Conservation (phyloP, 2,797 vertebrate species). For the Macropodus opercularis region DNA sequence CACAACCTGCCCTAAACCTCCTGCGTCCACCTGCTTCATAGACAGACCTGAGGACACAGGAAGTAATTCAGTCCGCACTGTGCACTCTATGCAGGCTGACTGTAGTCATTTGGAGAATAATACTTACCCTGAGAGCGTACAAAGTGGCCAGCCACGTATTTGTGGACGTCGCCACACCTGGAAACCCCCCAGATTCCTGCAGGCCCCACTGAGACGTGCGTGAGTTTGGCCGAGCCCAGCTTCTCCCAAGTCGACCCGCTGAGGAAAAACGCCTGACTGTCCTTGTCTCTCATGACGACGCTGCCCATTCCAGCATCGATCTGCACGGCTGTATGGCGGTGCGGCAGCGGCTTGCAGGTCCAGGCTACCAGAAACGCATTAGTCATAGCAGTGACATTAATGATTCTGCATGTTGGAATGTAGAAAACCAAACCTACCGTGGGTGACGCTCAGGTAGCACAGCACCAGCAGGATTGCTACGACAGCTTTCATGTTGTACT, state of each 20-base stretch:
- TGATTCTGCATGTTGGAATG: too few relatives aligned
- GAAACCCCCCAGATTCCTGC: constrained; percentile 36
- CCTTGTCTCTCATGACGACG: constrained; percentile 13
- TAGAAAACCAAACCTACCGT: too few relatives aligned
- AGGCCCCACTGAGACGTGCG: constrained; percentile 38
- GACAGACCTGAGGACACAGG: not conserved
- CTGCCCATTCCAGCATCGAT: constrained; percentile 46
- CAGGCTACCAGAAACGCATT: too few relatives aligned
- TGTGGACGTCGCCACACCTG: not conserved
- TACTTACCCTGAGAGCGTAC: constrained; percentile 11
- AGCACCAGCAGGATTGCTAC: constrained; percentile 23
- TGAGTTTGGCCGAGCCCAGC: not conserved
- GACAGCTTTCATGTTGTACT: constrained; percentile 33
- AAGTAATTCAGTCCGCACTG: not conserved
- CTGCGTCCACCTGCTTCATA: constrained; percentile 58
- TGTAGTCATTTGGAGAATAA: too few relatives aligned
- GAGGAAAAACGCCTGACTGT: constrained; percentile 2
- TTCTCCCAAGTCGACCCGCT: not conserved
- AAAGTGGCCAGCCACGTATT: constrained; percentile 13
- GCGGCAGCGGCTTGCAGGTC: not conserved
- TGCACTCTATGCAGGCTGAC: not conserved
- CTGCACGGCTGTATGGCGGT: not conserved
- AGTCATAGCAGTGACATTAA: too few relatives aligned
- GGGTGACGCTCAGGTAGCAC: constrained; percentile 6
- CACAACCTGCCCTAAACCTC: constrained; percentile 37